These are phyloP conservation scores for Merops nubicus DNA, from an alignment of 2,113 vertebrate genomes.

Conservation along the genomic window DNA sequence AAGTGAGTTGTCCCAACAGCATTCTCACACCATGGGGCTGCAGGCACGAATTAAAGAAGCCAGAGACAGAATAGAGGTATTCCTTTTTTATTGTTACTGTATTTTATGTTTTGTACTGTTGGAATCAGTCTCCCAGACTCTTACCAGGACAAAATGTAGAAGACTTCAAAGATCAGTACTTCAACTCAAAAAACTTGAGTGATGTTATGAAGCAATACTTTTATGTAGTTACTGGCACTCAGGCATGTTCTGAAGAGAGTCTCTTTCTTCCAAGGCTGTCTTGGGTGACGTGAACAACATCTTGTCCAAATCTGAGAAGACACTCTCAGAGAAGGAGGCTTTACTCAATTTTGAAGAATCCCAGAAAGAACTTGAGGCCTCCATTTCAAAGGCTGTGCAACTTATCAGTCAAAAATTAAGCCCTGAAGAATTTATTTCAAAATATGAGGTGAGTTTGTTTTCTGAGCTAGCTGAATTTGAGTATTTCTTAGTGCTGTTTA, in stretches of 20 bases:
- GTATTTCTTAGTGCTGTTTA: neutral
- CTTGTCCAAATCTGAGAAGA: constrained; percentile 14
- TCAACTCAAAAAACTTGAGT: neutral
- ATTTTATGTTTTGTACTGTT: neutral
- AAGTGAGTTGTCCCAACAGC: constrained; percentile 78
- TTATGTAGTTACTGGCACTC: neutral
- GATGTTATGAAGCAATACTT: neutral
- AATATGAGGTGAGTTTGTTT: constrained; percentile 71
- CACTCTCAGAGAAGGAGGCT: constrained; percentile 14
- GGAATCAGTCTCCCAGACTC: neutral
- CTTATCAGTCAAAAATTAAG: constrained; percentile 60
- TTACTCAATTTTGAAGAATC: constrained; percentile 66
- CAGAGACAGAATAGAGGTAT: constrained; percentile 84
- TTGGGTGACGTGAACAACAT: constrained; percentile 10
- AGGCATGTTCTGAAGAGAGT: neutral
- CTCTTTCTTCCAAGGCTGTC: constrained; percentile 53
- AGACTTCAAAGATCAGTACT: neutral
- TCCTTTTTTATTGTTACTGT: neutral
- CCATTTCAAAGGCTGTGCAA: constrained; percentile 60
- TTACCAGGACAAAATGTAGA: neutral
- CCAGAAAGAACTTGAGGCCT: constrained; percentile 67
- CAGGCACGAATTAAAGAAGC: constrained; percentile 80
- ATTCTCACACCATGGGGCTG: constrained; percentile 73
- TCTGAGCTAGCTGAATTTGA: neutral
- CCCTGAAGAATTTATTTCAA: constrained; percentile 46